phyloP scores from a whole-genome alignment of 2,113 vertebrate species.

The Maccullochella peelii region DNA sequence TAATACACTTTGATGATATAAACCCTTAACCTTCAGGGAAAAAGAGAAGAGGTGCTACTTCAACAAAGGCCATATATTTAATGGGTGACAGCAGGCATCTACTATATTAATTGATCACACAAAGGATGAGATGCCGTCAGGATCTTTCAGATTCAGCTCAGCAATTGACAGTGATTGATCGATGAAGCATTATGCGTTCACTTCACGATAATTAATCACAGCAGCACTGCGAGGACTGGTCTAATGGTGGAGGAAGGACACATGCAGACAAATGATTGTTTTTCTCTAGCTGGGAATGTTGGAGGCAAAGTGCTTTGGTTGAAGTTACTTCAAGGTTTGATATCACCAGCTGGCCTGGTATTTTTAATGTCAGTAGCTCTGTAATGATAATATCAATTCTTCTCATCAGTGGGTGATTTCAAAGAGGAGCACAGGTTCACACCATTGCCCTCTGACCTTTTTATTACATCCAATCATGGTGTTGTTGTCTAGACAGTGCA shows the following conservation, averaged over 20 bases:
- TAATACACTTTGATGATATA: neutral
- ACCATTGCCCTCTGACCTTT: neutral
- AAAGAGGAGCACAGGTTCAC: neutral
- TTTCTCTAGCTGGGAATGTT: neutral
- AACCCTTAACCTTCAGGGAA: neutral
- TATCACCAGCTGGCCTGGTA: neutral
- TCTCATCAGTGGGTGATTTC: neutral
- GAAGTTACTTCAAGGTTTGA: neutral
- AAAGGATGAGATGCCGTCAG: constrained; percentile 8
- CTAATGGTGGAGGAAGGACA: neutral
- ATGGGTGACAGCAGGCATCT: neutral
- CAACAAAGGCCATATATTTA: constrained; percentile 4
- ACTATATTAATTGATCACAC: constrained; percentile 7
- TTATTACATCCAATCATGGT: neutral
- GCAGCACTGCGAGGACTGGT: neutral
- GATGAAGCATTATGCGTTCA: neutral
- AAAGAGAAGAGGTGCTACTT: neutral
- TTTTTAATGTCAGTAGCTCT: constrained; percentile 1
- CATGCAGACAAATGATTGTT: neutral
- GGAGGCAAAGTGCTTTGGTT: neutral
- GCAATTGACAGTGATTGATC: constrained; percentile 22
- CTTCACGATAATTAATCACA: neutral
- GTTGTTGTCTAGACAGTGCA: neutral
- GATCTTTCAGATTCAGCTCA: constrained; percentile 21
- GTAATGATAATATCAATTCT: neutral